Evolutionary conservation across 1,140 invertebrate species (phyloP), one percentile per base, ranked within the genome.

Genomic region (Pseudoatta argentina): DNA sequence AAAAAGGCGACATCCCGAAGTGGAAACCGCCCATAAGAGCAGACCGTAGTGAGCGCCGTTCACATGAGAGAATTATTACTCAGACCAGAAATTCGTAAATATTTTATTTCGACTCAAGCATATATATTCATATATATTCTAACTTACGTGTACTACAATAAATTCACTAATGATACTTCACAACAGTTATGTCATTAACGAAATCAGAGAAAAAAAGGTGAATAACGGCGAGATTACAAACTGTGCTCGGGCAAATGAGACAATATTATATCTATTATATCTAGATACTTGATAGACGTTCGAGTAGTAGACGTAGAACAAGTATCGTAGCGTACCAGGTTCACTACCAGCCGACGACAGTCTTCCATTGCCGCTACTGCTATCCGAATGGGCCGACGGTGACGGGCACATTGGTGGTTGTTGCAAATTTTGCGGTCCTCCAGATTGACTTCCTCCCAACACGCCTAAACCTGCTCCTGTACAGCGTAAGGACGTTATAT

Each of bases 371-470:
- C 97, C 97, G 53, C 97, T 98, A 44, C 97, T 97, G 90, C 97
- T 97, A 93, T 98, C 97, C 51, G 97, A 98, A 94, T 98, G 97
- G 10, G 97, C 97, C 77, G 97, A 97, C n/a, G 97, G 97, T 30
- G 97, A 97, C 44, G 97, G 97, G 90, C 97, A 97, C 95, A 97
- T 96, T 39, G 96, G 94, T 93, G 95, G 94, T 92, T 95, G 94
- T 92, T 95, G 96, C 95, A 91, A 96, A 95, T 95, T 95, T 91
- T 95, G 94, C 69, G 95, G 93, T 93, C 93, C 96, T 95, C 86
- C 96, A 87, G 94, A 95, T 95, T 89, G 97, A 91, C 81, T 96
- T 61, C 79, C 96, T 92, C 81, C 96, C 95, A 93, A 93, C 86
- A 95, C 94, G 86, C 95, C 94, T n/a, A 96, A 95, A 48, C 96